These are phyloP conservation scores for Sylvilagus floridanus DNA, from an alignment of 2,797 vertebrate genomes.

Conservation along the genomic window DNA sequence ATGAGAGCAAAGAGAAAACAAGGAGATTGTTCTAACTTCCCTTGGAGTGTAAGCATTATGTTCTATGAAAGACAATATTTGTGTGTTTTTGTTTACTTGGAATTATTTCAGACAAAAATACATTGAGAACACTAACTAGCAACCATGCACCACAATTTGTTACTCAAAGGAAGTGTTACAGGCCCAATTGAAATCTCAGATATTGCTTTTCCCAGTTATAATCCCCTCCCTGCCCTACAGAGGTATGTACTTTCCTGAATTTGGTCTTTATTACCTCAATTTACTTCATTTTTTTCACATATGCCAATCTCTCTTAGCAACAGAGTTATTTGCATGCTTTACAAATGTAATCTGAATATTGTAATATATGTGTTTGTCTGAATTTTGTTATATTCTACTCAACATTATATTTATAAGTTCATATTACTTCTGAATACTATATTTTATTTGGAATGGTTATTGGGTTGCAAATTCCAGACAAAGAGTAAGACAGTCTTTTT, in stretches of 20 bases:
- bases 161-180: neutral
- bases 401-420: neutral
- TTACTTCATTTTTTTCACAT: neutral
- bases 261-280: neutral
- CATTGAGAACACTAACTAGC: neutral
- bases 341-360: neutral
- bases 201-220: neutral
- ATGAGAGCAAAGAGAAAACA: neutral
- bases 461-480: no score
- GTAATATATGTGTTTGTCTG: neutral
- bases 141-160: neutral
- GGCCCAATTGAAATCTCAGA: neutral
- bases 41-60: neutral
- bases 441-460: constrained; percentile 16
- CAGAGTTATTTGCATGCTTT: neutral
- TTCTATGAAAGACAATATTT: neutral
- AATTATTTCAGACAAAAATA: constrained; percentile 42
- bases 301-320: neutral
- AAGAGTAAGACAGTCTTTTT: no score
- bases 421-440: neutral
- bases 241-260: neutral
- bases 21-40: neutral
- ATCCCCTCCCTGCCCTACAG: neutral
- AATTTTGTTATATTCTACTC: neutral
- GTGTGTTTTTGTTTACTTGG: constrained; percentile 27